Percentiles rank a stretch among this genome's conserved stretches.
These are phyloP conservation scores for Characodon lateralis DNA, from an alignment of 2,797 vertebrate genomes.

Conservation along the genomic window DNA sequence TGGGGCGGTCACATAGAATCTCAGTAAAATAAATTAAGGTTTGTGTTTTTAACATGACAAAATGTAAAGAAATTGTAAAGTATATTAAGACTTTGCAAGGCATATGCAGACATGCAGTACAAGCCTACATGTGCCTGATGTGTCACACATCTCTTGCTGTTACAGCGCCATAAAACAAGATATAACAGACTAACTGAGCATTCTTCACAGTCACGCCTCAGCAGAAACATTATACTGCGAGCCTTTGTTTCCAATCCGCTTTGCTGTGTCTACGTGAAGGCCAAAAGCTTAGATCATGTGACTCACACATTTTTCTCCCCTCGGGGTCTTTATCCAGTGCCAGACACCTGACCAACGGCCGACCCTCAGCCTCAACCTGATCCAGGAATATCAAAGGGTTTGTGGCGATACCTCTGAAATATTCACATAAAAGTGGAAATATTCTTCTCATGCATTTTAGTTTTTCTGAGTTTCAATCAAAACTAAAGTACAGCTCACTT, in stretches of 20 bases:
- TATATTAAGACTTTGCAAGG: neutral
- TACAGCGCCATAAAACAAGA: constrained; percentile 42
- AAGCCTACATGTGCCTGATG: constrained; percentile 30
- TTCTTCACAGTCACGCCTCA: constrained; percentile 51
- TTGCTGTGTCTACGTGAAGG: constrained; percentile 50
- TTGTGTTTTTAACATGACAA: too few relatives aligned
- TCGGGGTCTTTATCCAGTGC: constrained; percentile 52
- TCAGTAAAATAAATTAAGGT: too few relatives aligned
- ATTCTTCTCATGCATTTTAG: neutral
- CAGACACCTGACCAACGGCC: constrained; percentile 59
- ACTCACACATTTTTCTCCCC: constrained; percentile 63
- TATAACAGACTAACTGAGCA: constrained; percentile 51
- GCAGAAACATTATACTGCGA: constrained; percentile 47
- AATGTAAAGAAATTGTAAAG: too few relatives aligned
- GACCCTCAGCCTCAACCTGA: constrained; percentile 28
- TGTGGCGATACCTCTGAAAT: constrained; percentile 11
- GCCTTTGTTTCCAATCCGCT: constrained; percentile 59
- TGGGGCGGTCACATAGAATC: neutral
- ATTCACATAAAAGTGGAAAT: constrained; percentile 14
- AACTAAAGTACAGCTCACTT: constrained; percentile 15
- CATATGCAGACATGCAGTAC: constrained; percentile 17
- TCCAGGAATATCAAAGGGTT: constrained; percentile 42
- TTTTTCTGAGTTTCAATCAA: constrained; percentile 11
- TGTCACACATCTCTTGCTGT: constrained; percentile 23
- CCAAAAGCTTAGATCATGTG: constrained; percentile 57